A percentile compares a stretch with the other conserved stretches of the same genome.
Conservation (phyloP, 2,888 invertebrate genomes). For the Troides aeacus region DNA sequence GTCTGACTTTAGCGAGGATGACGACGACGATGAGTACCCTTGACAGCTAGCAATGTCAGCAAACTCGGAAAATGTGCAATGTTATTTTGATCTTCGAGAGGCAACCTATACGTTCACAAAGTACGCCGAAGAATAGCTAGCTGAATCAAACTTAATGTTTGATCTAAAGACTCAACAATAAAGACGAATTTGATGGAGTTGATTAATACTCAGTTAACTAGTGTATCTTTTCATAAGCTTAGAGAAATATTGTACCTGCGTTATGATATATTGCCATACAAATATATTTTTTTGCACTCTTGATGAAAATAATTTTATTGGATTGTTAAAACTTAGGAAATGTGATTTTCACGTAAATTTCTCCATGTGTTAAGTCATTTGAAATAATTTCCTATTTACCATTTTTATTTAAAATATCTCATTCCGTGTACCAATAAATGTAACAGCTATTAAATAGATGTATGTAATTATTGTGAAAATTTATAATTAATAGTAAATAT, state of each 20-base stretch:
- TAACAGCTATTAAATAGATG: conserved; percentile 5
- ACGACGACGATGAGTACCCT: conserved; percentile 69
- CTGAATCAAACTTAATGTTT: conserved; percentile 36
- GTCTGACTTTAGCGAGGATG: conserved; percentile 59
- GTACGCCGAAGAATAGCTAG: conserved; percentile 45
- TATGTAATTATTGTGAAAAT: conserved; percentile 1
- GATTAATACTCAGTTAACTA: conserved; percentile 37
- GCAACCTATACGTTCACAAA: conserved; percentile 54
- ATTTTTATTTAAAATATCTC: conserved; percentile 7
- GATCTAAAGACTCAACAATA: conserved; percentile 23
- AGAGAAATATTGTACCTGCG: conserved; percentile 20
- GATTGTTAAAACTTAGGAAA: not conserved
- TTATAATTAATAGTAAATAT: not conserved
- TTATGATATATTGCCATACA: conserved; percentile 32
- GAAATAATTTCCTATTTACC: conserved; percentile 17
- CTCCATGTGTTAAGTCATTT: not conserved
- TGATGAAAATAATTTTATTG: not conserved
- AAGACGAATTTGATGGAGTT: conserved; percentile 24
- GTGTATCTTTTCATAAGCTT: conserved; percentile 35
- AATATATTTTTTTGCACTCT: not conserved
- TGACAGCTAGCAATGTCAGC: conserved; percentile 53
- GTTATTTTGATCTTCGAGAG: conserved; percentile 45
- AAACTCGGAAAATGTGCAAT: conserved; percentile 59
- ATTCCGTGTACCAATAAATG: not conserved
- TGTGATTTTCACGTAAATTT: conserved; percentile 1